Conservation (phyloP, 2,888 invertebrate species). For the Cataglyphis cursor region DNA sequence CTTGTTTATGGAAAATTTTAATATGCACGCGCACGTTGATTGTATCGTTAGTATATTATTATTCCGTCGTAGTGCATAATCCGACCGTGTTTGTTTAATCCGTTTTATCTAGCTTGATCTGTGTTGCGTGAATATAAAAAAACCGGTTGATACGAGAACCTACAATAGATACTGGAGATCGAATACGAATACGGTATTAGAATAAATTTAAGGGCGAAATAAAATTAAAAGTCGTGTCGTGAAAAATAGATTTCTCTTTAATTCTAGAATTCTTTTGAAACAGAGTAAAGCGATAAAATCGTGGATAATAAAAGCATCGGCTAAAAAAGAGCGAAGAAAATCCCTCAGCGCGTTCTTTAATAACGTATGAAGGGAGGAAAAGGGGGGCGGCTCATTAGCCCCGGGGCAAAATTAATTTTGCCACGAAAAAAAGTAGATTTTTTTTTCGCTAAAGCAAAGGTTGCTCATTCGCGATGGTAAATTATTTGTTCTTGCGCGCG, state of each 20-base stretch:
- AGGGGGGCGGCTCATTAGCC: not conserved
- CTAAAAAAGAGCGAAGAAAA: constrained; percentile 16
- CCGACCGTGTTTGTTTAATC: not conserved
- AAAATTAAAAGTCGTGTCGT: not conserved
- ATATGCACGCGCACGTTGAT: not conserved
- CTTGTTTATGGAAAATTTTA: constrained; percentile 15
- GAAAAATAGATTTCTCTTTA: not conserved
- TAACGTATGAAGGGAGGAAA: constrained; percentile 7
- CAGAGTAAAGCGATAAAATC: not conserved
- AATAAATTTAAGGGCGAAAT: constrained; percentile 5
- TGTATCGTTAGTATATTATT: not conserved
- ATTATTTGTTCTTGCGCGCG: constrained; percentile 23
- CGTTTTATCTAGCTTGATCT: not conserved
- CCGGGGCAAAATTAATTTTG: constrained; percentile 21
- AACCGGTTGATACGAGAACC: not conserved
- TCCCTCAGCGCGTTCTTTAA: constrained; percentile 13
- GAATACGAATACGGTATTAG: too few species aligned
- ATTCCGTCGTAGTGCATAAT: not conserved
- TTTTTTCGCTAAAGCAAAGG: constrained; percentile 51
- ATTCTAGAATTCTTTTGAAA: not conserved
- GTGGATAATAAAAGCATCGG: not conserved
- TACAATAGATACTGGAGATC: not conserved
- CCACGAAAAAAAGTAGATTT: constrained; percentile 8
- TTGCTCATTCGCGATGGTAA: constrained; percentile 63
- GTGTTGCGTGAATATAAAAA: not conserved